These are phyloP conservation scores for Tipula helvola DNA, from an alignment of 2,888 invertebrate species.

Conservation along the genomic window DNA sequence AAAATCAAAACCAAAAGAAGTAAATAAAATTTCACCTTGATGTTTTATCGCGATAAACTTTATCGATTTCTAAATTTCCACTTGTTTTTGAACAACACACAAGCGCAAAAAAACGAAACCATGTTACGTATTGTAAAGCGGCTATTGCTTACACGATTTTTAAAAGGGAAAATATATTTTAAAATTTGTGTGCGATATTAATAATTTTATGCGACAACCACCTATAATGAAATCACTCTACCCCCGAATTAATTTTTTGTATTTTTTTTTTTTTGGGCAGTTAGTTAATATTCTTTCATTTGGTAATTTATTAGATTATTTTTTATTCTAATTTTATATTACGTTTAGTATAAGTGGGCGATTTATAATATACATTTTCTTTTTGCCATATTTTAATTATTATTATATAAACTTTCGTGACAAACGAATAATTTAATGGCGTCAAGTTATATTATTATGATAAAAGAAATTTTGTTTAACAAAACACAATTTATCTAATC, in stretches of 20 bases:
- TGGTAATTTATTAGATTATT: not conserved
- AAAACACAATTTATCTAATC: not conserved
- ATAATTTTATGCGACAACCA: not conserved
- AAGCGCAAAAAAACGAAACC: not conserved
- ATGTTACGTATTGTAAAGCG: not conserved
- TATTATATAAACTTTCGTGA: not conserved
- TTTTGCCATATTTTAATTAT: not conserved
- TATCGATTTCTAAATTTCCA: not conserved
- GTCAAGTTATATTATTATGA: not conserved
- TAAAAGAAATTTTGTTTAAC: not conserved
- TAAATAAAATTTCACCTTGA: not conserved
- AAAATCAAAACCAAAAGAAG: not conserved
- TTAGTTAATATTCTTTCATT: not conserved
- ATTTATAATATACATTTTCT: not conserved
- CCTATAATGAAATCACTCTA: not conserved
- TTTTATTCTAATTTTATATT: not conserved
- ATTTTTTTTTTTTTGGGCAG: not conserved
- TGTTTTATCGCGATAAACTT: not conserved
- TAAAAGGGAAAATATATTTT: not conserved
- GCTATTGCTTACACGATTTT: not conserved
- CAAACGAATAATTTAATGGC: not conserved
- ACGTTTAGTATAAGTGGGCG: not conserved
- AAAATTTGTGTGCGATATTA: not conserved
- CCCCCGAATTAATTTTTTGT: not conserved
- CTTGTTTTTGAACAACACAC: not conserved